These are phyloP conservation scores for Accipiter virgatus DNA, from an alignment of 2,113 vertebrate genomes.

Conservation along the genomic window DNA sequence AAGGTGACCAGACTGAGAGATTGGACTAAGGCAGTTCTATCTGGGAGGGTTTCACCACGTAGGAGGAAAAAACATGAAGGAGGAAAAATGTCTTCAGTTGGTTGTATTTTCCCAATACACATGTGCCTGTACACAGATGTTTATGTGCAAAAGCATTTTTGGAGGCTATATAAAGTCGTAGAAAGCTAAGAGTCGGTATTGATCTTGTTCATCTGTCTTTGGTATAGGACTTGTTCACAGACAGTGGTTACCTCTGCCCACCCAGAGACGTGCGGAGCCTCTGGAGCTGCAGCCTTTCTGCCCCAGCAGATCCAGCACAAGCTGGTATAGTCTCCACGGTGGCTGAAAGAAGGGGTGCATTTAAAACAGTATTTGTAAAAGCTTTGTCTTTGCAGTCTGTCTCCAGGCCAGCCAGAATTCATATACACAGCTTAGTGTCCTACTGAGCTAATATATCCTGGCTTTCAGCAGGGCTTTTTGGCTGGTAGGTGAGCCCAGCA, in stretches of 20 bases:
- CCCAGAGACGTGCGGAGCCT: background rate
- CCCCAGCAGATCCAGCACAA: background rate
- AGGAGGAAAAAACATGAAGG: background rate
- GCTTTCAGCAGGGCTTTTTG: background rate
- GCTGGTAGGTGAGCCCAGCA: background rate
- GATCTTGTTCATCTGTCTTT: background rate
- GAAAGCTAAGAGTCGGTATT: background rate
- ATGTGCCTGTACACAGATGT: background rate
- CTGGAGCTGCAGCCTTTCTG: background rate
- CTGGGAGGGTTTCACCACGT: background rate
- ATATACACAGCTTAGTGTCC: background rate
- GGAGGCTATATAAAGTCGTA: background rate
- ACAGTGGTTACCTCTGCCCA: background rate
- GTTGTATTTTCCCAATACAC: background rate
- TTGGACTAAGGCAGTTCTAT: background rate
- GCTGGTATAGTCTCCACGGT: fast-evolving
- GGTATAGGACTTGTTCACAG: background rate
- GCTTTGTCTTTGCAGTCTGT: background rate
- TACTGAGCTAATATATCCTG: background rate
- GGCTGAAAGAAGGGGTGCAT: background rate
- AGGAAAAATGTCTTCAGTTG: background rate
- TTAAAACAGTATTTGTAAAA: background rate
- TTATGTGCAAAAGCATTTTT: background rate
- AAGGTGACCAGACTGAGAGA: background rate
- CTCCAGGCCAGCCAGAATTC: background rate